Conservation (phyloP, 2,113 vertebrate genomes). For the Leptobrachium ailaonicum region DNA sequence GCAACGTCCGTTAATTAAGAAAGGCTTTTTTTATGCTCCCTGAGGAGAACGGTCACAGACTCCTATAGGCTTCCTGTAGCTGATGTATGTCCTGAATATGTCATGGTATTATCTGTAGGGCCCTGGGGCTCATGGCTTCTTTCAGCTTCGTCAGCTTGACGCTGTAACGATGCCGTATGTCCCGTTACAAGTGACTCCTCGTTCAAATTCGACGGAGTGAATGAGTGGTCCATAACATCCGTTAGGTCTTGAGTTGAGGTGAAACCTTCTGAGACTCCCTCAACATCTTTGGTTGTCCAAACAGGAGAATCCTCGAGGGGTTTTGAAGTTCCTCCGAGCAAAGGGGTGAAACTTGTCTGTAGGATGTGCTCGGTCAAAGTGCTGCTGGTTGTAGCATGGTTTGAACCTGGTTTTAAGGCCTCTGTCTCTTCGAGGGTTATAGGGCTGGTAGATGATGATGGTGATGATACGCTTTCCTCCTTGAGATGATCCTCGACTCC, state of each 20-base stretch:
- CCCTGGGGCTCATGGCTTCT: slow-evolving; percentile 27
- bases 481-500: neutral
- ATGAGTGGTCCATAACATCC: neutral
- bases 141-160: slow-evolving; percentile 32
- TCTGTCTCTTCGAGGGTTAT: neutral
- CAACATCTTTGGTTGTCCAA: slow-evolving; percentile 2
- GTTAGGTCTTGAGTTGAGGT: slow-evolving; percentile 24
- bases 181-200: slow-evolving; percentile 12
- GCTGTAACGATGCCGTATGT: slow-evolving; percentile 12
- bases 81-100: slow-evolving; percentile 31
- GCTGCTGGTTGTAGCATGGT: neutral
- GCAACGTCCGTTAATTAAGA: slow-evolving; percentile 11
- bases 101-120: slow-evolving; percentile 9
- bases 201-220: slow-evolving; percentile 12
- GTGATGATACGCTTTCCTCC: slow-evolving; percentile 1
- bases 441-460: neutral
- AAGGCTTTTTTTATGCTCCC: slow-evolving; percentile 20
- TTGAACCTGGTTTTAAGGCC: slow-evolving; percentile 12
- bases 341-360: neutral
- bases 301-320: neutral
- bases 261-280: slow-evolving; percentile 5
- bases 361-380: neutral
- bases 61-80: slow-evolving; percentile 21
- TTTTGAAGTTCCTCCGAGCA: neutral
- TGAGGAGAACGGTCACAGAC: slow-evolving; percentile 10